Percentiles rank a stretch among this genome's conserved stretches.
These are phyloP conservation scores for Pogonus chalceus DNA, from an alignment of 1,140 invertebrate species.

Conservation along the genomic window DNA sequence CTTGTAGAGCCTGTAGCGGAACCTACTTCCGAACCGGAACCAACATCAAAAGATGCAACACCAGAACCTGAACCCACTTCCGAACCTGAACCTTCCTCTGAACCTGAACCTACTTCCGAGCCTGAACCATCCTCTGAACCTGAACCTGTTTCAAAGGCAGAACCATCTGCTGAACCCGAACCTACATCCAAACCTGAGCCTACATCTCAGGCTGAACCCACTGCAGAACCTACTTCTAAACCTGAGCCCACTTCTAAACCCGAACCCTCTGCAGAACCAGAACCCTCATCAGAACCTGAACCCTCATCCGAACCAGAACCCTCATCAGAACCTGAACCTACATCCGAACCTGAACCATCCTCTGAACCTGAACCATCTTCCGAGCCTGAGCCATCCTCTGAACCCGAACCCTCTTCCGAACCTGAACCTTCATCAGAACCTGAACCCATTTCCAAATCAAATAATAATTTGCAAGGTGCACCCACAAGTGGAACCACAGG, in stretches of 20 bases:
- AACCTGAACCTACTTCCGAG: conserved; percentile 33
- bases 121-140: conserved; percentile 23
- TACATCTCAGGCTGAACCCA: conserved; percentile 33
- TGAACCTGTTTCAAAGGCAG: conserved; percentile 31
- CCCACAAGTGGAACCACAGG: conserved; percentile 18
- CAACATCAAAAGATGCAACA: conserved; percentile 31
- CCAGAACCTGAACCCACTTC: conserved; percentile 35
- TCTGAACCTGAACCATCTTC: conserved; percentile 30
- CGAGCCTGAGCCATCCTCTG: conserved; percentile 22
- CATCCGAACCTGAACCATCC: conserved; percentile 34
- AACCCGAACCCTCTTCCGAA: conserved; percentile 29
- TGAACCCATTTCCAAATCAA: conserved; percentile 25
- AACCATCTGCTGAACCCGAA: conserved; percentile 31
- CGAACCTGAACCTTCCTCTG: conserved; percentile 34
- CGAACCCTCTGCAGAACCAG: conserved; percentile 33
- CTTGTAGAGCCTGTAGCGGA: conserved; percentile 36
- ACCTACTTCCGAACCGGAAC: conserved; percentile 36
- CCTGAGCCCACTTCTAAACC: conserved; percentile 38
- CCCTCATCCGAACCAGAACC: conserved; percentile 34
- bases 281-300: conserved; percentile 31
- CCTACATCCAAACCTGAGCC: conserved; percentile 31
- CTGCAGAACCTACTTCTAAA: conserved; percentile 34
- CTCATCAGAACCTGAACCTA: conserved; percentile 32
- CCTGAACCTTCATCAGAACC: conserved; percentile 33
- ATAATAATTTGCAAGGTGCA: conserved; percentile 22